Evolutionary conservation across 92 coral and sea anemone species (phyloP).

Genomic region (Heteractis magnifica): DNA sequence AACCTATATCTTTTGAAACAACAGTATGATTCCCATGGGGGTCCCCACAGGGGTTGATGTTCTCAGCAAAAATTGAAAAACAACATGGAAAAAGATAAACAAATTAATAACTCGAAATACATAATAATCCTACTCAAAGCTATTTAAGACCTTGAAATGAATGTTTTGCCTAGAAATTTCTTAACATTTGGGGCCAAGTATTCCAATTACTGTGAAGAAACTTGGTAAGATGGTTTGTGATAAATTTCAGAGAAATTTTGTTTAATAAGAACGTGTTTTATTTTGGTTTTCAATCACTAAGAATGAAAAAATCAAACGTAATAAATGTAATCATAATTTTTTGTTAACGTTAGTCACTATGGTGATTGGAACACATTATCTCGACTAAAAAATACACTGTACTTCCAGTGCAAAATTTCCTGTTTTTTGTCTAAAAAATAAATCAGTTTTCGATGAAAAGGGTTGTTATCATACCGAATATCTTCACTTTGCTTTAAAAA

Average conservation of each 20-base stretch:
- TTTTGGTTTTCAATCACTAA: background rate
- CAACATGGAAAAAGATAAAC: background rate
- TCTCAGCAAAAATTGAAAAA: background rate
- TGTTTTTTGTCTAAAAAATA: background rate
- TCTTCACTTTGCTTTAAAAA: background rate
- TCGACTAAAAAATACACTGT: background rate
- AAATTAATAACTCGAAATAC: background rate
- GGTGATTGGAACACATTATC: background rate
- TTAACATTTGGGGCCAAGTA: background rate
- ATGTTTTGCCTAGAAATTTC: background rate
- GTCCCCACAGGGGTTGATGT: background rate
- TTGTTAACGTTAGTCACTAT: background rate
- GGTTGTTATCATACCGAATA: background rate
- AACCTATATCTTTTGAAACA: background rate
- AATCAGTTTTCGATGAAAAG: too few relatives aligned
- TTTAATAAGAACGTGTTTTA: background rate
- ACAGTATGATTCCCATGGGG: background rate
- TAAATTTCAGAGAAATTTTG: background rate
- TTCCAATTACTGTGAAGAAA: background rate
- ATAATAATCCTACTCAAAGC: constrained; percentile 1
- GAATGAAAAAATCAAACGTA: background rate
- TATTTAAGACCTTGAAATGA: constrained; percentile 5
- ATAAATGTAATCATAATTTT: background rate
- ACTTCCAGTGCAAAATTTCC: background rate
- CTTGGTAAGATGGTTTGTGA: background rate